phyloP scores from a whole-genome alignment of 1,140 invertebrate genomes.

The Cataglyphis hispanica region DNA sequence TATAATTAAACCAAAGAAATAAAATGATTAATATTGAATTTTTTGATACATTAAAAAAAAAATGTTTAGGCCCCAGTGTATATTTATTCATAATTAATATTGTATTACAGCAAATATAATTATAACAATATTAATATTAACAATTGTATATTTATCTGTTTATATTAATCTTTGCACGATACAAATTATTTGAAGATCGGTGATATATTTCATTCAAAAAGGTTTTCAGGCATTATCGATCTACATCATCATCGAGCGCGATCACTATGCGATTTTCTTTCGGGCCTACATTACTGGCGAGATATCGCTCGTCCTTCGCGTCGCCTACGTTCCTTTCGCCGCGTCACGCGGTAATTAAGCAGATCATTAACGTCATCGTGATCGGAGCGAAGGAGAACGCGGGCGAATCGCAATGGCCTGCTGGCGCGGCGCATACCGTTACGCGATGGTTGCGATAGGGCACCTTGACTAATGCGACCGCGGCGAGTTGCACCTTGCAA shows the following conservation, averaged over 20 bases:
- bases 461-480: conserved; percentile 84
- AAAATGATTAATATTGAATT: neutral
- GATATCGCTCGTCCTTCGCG: conserved; percentile 14
- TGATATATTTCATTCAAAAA: neutral
- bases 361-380: conserved; percentile 85
- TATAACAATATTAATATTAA: neutral
- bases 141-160: neutral
- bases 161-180: neutral
- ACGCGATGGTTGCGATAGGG: conserved; percentile 85
- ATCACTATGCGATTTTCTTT: neutral
- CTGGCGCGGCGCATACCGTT: conserved; percentile 82
- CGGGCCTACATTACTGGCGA: conserved; percentile 29
- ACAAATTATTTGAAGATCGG: neutral
- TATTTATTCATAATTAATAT: conserved; percentile 18
- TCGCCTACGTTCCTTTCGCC: conserved; percentile 69
- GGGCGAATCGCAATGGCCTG: conserved; percentile 80
- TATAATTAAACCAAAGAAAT: neutral
- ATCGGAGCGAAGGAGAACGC: conserved; percentile 71
- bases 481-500: conserved; percentile 85
- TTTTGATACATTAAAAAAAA: neutral
- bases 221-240: conserved; percentile 8
- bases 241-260: conserved; percentile 1
- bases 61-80: neutral
- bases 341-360: conserved; percentile 83
- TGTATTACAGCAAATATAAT: neutral